phyloP scores from a whole-genome alignment of 2,113 vertebrate genomes.

The Ameiurus melas region DNA sequence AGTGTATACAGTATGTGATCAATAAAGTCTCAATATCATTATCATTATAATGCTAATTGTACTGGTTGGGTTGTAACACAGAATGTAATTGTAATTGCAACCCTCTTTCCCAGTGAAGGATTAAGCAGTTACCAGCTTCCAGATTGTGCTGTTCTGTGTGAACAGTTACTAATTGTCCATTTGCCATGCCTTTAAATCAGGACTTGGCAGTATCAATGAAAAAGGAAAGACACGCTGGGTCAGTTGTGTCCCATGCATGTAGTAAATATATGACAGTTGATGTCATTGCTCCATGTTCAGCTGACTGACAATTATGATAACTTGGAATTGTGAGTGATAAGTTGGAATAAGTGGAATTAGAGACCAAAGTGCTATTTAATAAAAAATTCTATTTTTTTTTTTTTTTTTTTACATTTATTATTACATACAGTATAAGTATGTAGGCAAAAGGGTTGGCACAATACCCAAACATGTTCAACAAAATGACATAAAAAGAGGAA shows the following conservation, averaged over 20 bases:
- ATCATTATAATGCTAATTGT: neutral
- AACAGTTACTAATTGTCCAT: neutral
- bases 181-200: neutral
- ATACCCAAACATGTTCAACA: neutral
- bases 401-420: neutral
- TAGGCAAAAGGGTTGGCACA: neutral
- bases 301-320: neutral
- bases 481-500: neutral
- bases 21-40: too few relatives aligned
- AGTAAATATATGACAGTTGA: neutral
- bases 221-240: neutral
- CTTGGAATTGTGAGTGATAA: neutral
- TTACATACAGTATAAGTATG: neutral
- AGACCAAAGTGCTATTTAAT: neutral
- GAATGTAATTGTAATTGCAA: neutral
- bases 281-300: neutral
- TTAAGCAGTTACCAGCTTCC: neutral
- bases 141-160: neutral
- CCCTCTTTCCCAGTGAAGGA: neutral
- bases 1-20: too few relatives aligned
- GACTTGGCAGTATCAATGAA: neutral
- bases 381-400: neutral
- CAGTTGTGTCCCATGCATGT: neutral
- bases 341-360: neutral
- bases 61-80: neutral